A percentile compares a stretch with the other conserved stretches of the same genome.
Conservation (phyloP, 2,113 vertebrate genomes). For the Eretmochelys imbricata region DNA sequence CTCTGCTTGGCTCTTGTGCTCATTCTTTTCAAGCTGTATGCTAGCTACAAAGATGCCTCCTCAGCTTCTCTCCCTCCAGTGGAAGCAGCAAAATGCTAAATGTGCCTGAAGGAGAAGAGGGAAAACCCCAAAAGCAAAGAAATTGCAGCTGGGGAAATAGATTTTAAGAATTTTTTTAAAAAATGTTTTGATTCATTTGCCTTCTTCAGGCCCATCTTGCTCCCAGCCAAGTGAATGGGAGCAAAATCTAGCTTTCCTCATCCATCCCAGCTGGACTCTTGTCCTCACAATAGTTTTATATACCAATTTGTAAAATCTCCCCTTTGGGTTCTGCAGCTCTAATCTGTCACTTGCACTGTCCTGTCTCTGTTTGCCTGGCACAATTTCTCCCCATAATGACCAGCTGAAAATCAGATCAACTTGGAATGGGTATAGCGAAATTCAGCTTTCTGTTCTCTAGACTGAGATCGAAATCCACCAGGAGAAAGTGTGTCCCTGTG, state of each 20-base stretch:
- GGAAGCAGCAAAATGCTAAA: neutral
- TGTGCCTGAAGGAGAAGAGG: neutral
- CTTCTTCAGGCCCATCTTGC: neutral
- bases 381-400: neutral
- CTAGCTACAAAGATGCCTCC: neutral
- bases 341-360: neutral
- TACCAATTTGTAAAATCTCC: neutral
- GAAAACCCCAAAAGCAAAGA: neutral
- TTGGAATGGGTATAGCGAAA: neutral
- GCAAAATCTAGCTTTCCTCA: neutral
- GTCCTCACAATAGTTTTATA: neutral
- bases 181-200: neutral
- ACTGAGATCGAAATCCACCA: neutral
- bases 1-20: neutral
- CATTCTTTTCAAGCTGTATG: neutral
- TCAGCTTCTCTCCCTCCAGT: neutral
- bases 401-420: rapidly evolving
- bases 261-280: neutral
- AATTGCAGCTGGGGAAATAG: neutral
- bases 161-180: neutral
- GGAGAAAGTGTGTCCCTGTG: rapidly evolving
- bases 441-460: neutral
- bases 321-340: rapidly evolving
- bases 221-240: neutral
- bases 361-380: neutral